Conservation (phyloP, 2,888 invertebrate species). For the Nymphalis c-album region DNA sequence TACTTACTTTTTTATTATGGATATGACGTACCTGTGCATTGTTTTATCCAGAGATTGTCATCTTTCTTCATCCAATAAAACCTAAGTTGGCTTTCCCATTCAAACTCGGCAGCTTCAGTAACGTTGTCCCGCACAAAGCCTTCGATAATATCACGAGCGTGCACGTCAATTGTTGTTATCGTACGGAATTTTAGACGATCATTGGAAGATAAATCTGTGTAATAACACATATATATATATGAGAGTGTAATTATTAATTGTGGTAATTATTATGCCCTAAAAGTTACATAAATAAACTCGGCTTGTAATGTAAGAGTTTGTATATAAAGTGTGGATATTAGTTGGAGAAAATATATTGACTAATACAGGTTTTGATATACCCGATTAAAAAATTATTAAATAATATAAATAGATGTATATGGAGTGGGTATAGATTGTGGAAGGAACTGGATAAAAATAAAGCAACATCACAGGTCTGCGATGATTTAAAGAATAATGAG, state of each 20-base stretch:
- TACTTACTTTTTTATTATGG: not conserved
- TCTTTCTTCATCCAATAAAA: slow-evolving; percentile 94
- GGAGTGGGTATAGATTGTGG: no score
- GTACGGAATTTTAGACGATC: slow-evolving; percentile 94
- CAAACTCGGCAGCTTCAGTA: slow-evolving; percentile 91
- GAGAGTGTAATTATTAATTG: no score
- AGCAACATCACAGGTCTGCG: no score
- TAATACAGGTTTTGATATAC: no score
- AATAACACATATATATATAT: not conserved
- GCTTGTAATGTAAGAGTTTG: not conserved
- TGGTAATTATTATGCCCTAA: no score
- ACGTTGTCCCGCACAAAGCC: slow-evolving; percentile 90
- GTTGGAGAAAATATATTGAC: no score
- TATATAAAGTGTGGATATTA: no score
- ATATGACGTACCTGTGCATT: slow-evolving; percentile 84
- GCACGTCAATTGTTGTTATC: slow-evolving; percentile 94
- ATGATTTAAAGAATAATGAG: no score
- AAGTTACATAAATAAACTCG: no score
- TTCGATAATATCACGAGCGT: slow-evolving; percentile 94
- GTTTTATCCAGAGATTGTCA: slow-evolving; percentile 90
- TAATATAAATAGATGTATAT: no score
- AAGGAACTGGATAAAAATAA: no score
- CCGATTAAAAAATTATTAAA: no score
- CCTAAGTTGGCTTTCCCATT: slow-evolving; percentile 96
- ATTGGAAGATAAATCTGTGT: slow-evolving; percentile 85